phyloP scores from a whole-genome alignment of 2,888 invertebrate genomes.

The Nymphalis urticae region DNA sequence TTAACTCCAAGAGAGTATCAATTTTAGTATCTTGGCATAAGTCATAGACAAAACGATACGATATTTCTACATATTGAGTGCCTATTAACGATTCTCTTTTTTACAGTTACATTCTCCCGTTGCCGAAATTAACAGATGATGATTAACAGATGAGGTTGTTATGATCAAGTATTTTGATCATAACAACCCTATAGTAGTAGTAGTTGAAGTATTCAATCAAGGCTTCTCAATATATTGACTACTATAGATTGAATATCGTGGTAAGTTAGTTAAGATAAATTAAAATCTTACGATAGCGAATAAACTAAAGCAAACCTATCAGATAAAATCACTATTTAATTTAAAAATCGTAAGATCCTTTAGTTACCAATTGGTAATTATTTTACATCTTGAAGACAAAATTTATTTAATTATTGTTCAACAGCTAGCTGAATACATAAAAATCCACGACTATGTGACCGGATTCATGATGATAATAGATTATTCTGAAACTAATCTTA shows the following conservation, averaged over 20 bases:
- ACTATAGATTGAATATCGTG: constrained; percentile 40
- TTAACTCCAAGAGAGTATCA: too few species aligned
- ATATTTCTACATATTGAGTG: neutral
- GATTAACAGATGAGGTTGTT: constrained; percentile 49
- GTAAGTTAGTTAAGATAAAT: constrained; percentile 40
- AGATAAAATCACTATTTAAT: too few species aligned
- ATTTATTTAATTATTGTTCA: neutral
- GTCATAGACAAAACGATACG: too few species aligned
- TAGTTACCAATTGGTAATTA: too few species aligned
- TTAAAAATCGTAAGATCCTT: too few species aligned
- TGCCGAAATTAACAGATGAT: constrained; percentile 50
- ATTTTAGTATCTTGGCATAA: too few species aligned
- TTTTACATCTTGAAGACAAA: too few species aligned
- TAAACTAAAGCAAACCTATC: neutral
- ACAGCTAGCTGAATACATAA: constrained; percentile 43
- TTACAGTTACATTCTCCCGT: constrained; percentile 44
- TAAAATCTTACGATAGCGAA: neutral
- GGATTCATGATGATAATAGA: constrained; percentile 46
- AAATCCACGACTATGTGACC: constrained; percentile 46
- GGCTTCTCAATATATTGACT: constrained; percentile 40
- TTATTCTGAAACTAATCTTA: constrained; percentile 43
- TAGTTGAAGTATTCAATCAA: too few species aligned
- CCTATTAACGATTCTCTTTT: neutral
- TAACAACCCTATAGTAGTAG: too few species aligned
- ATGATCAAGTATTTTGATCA: constrained; percentile 40